Evolutionary conservation across 2,888 invertebrate genomes (phyloP).

Genomic region (Phyllotreta striolata): DNA sequence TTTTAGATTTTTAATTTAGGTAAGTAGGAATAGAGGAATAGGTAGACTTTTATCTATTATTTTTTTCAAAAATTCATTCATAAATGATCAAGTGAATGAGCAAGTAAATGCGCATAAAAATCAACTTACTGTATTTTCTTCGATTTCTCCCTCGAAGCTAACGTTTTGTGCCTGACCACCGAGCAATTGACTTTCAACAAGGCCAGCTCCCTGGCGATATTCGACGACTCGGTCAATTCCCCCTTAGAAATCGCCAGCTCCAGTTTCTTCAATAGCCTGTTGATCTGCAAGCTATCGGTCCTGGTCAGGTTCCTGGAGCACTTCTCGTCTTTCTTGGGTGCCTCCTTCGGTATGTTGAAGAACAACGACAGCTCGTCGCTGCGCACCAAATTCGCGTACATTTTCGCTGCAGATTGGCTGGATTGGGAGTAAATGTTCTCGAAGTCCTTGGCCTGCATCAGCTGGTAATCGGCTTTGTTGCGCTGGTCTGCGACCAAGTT

Average conservation of each 20-base stretch:
- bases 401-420: constrained; percentile 53
- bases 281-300: constrained; percentile 69
- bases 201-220: constrained; percentile 79
- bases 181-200: constrained; percentile 79
- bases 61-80: constrained; percentile 1
- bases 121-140: constrained; percentile 42
- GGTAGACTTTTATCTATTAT: background rate
- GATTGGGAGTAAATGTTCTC: constrained; percentile 62
- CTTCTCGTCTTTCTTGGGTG: constrained; percentile 45
- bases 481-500: constrained; percentile 43
- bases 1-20: constrained; percentile 9
- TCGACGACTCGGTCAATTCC: constrained; percentile 77
- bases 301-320: constrained; percentile 49
- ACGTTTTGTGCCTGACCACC: constrained; percentile 64
- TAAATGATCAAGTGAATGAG: background rate
- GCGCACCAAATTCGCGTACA: constrained; percentile 63
- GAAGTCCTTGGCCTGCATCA: constrained; percentile 67
- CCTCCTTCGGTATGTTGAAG: constrained; percentile 58
- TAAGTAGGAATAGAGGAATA: background rate
- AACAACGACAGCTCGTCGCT: constrained; percentile 57
- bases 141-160: constrained; percentile 26
- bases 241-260: constrained; percentile 82
- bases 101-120: background rate
- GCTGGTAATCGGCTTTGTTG: constrained; percentile 58
- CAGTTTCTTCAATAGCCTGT: constrained; percentile 71